Percentiles rank a stretch among this genome's conserved stretches.
phyloP scores from a whole-genome alignment of 2,888 invertebrate species.

The Chalcosyrphus nemorum region DNA sequence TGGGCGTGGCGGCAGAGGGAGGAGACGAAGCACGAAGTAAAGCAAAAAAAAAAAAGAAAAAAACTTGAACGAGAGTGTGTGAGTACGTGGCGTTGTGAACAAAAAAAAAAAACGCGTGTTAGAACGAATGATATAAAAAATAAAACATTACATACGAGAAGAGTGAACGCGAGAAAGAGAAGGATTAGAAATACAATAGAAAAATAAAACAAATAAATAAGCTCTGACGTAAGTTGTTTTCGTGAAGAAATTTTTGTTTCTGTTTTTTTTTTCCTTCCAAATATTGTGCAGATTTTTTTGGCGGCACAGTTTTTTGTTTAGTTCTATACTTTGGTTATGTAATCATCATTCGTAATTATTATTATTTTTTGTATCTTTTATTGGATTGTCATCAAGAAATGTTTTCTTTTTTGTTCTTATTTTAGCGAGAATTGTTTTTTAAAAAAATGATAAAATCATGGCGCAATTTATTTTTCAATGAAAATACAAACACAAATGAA shows the following conservation, averaged over 20 bases:
- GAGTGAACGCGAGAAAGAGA: constrained; percentile 14
- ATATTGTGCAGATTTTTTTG: constrained; percentile 29
- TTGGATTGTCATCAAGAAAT: background rate
- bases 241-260: background rate
- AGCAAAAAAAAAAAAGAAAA: constrained; percentile 33
- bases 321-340: background rate
- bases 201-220: constrained; percentile 27
- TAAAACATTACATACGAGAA: background rate
- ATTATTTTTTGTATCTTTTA: background rate
- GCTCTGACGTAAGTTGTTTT: constrained; percentile 57
- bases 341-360: background rate
- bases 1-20: constrained; percentile 66
- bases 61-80: constrained; percentile 6
- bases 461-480: background rate
- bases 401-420: background rate
- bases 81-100: too few relatives aligned
- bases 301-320: constrained; percentile 47
- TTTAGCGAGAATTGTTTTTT: background rate
- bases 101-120: constrained; percentile 27
- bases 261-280: too few relatives aligned
- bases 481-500: background rate
- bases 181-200: constrained; percentile 19
- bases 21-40: constrained; percentile 43
- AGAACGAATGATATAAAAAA: constrained; percentile 25
- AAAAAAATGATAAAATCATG: background rate